Percentiles rank a stretch among this genome's conserved stretches.
Conservation (phyloP, 1,140 invertebrate species). For the Cyclargus thomasi region DNA sequence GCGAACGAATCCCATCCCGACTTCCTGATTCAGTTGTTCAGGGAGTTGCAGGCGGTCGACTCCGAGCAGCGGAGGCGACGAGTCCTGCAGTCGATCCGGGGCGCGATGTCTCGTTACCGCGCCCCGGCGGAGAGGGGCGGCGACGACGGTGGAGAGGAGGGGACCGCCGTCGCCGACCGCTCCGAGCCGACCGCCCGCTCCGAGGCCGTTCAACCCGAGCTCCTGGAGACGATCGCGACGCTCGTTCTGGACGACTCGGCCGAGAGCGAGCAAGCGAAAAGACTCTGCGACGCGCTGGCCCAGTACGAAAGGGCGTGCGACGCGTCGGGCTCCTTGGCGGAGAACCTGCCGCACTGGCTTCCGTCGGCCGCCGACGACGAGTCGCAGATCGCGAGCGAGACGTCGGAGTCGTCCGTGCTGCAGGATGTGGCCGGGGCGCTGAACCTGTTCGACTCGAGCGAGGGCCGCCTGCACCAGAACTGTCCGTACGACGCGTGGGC, state of each 20-base stretch:
- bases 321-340: conserved; percentile 61
- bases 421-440: conserved; percentile 66
- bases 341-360: conserved; percentile 53
- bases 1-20: conserved; percentile 82
- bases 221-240: conserved; percentile 52
- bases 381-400: conserved; percentile 37
- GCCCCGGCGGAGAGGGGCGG: conserved; percentile 45
- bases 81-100: conserved; percentile 78
- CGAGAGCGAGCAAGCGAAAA: conserved; percentile 48
- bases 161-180: conserved; percentile 35
- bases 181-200: conserved; percentile 41
- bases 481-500: conserved; percentile 65
- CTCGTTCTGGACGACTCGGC: conserved; percentile 41
- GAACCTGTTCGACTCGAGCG: conserved; percentile 61
- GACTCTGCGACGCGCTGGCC: conserved; percentile 50
- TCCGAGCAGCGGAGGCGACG: conserved; percentile 79
- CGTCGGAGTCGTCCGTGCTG: conserved; percentile 52
- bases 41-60: conserved; percentile 79
- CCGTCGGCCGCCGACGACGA: conserved; percentile 37
- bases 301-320: conserved; percentile 66
- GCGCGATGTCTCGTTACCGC: conserved; percentile 62
- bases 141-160: conserved; percentile 39
- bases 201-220: conserved; percentile 45
- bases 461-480: conserved; percentile 54
- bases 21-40: conserved; percentile 80